These are phyloP conservation scores for Epinotia nisella DNA, from an alignment of 2,888 invertebrate species.

Conservation along the genomic window DNA sequence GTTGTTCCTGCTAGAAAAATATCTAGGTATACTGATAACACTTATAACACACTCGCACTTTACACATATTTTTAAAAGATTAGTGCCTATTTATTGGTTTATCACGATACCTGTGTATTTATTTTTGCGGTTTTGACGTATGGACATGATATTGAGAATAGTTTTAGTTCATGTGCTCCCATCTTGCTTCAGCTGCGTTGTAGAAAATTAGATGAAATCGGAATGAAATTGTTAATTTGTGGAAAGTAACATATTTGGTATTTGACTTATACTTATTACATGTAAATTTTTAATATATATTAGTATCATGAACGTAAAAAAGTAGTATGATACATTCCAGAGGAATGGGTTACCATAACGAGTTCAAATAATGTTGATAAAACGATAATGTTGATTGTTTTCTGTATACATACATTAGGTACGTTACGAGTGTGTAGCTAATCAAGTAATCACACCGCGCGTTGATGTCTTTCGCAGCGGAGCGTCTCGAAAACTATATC, in stretches of 20 bases:
- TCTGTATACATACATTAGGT: not conserved
- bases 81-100: too few species aligned
- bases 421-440: not conserved
- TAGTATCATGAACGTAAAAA: too few species aligned
- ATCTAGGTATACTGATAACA: too few species aligned
- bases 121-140: not conserved
- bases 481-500: conserved; percentile 27
- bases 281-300: too few species aligned
- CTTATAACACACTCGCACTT: too few species aligned
- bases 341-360: too few species aligned
- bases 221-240: not conserved
- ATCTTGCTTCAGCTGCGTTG: not conserved
- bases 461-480: conserved; percentile 69
- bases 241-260: not conserved
- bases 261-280: too few species aligned
- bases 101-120: too few species aligned
- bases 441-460: conserved; percentile 50
- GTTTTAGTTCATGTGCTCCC: not conserved
- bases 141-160: not conserved
- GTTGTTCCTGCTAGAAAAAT: too few species aligned
- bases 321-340: too few species aligned
- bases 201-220: not conserved
- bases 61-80: too few species aligned
- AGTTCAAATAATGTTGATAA: not conserved
- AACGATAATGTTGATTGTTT: not conserved